Percentiles rank a stretch among this genome's conserved stretches.
Evolutionary conservation across 2,797 vertebrate genomes (phyloP).

Genomic region (Phaenicophaeus curvirostris): DNA sequence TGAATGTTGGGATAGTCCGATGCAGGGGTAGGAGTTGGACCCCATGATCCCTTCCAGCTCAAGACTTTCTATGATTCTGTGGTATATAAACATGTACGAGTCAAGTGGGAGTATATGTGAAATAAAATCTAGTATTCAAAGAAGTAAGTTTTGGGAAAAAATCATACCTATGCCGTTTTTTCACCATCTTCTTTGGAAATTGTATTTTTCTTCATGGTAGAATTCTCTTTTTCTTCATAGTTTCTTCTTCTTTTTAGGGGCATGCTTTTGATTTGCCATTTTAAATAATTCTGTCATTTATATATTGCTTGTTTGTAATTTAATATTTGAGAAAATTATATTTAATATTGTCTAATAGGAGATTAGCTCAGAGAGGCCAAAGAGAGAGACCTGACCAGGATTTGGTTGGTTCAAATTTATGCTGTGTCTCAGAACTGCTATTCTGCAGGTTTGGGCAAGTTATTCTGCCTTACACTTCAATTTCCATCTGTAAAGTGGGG

Average conservation of each 20-base stretch:
- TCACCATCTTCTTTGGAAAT: background rate
- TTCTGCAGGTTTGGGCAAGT: background rate
- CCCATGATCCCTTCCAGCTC: no score
- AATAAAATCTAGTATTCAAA: background rate
- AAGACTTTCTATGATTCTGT: no score
- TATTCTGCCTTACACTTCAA: background rate
- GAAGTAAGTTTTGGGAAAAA: background rate
- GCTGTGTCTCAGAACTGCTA: background rate
- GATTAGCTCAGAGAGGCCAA: background rate
- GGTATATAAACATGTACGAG: background rate
- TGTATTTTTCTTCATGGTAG: no score
- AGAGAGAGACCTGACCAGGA: background rate
- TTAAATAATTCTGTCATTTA: background rate
- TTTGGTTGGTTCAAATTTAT: background rate
- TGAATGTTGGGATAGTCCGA: no score
- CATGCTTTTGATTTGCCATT: background rate
- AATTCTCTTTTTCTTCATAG: no score
- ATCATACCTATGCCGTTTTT: background rate
- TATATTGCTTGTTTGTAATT: background rate
- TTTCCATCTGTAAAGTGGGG: background rate
- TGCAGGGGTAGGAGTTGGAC: no score
- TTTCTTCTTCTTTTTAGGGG: no score
- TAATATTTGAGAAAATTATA: background rate
- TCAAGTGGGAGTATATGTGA: background rate
- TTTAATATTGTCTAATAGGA: background rate